Base-by-base conservation (phyloP, 1,140 invertebrate genomes). In the Drosophila ohnishii region DNA sequence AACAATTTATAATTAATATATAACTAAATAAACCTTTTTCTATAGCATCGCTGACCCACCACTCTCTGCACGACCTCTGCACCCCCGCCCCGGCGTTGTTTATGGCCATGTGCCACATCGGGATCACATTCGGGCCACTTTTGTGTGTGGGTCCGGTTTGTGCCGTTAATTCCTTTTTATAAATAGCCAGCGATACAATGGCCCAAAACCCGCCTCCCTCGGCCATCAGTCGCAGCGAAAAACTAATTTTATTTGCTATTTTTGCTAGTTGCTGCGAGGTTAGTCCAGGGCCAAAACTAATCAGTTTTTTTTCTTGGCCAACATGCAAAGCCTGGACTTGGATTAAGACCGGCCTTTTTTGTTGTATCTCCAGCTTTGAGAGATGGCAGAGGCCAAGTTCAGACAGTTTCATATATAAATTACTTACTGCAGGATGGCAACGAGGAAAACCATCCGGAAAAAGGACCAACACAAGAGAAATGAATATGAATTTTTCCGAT, bases 161-260 rank as follows among this genome's bases (percentile, higher is more conserved):
- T 88, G 84, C 83, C 83, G 83, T 88, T 87, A 87, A 87, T 87
- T 87, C 84, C 83, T 87, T 83, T 88, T 87, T 87, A 87, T 87
- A 88, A 88, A 87, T 88, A 87, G 84, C 72, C 48, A 71, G 59
- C 77, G 63, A 84, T 75, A 84, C 80, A 84, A 79, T 57, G 55
- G 37, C 39, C 64, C 44, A 19, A 3, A 30, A 3, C 62, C 55
- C 28, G 11, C 53, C 25, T 44, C 40, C 66, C 40, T 13, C 42
- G 32, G 48, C 28, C 50, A 61, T 62, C 61, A 25, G 51, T 55
- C 74, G 5, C 19, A 37, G 19, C 19, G 63, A 57, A 71, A 77
- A 81, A 60, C 51, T 50, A 60, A 80, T 78, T 85, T 75, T 72
- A 80, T 80, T 55, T 55, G 51, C 51, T 5, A 55, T 37, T 55